Base-by-base conservation (phyloP, 2,888 invertebrate species). In the Rhamphomyia laevipes region DNA sequence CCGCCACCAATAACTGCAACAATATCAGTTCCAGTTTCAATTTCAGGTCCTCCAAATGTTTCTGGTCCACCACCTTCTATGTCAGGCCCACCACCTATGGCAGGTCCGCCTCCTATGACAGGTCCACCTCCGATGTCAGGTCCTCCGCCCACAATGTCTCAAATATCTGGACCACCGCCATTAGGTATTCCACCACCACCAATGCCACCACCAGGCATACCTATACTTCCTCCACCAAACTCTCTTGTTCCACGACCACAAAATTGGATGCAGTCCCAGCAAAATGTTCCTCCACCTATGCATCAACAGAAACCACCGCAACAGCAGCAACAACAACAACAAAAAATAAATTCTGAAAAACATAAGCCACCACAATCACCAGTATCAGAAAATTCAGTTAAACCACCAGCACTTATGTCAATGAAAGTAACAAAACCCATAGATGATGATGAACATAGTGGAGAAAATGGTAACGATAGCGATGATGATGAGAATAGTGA, bases 351-450 rank as follows among this genome's bases (percentile, higher is more conserved):
- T 21, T 66, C 63, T 15, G 23, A 35, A 11, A 17, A 18, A 40
- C 17, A n/a, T 68, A 42, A 21, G 15, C 42, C 4, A 27, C 7
- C 9, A 27, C 5, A n/a, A n/a, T n/a, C 23, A 27, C 7, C 23
- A 4, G 23, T 27, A 6, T 27, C 23, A 27, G 23, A 27, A 27
- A 27, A 27, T 27, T 27, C 23, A 27, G 23, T 4, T 61, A 55
- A 53, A 46, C 59, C 56, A 27, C 47, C 82, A 3, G 81, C 84
- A 41, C 64, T 84, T 45, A 64, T 84, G 56, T 78, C 82, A 4
- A 48, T 59, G 45, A 58, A 56, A 10, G 55, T 59, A n/a, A 58
- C 60, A 9, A 60, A 58, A 49, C 59, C 58, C 43, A 43, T 48
- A 27, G 31, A 38, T 10, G 27, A 43, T 5, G 78, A 80, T 51